Base-by-base conservation (phyloP, 2,888 invertebrate genomes). In the Diploptera punctata region DNA sequence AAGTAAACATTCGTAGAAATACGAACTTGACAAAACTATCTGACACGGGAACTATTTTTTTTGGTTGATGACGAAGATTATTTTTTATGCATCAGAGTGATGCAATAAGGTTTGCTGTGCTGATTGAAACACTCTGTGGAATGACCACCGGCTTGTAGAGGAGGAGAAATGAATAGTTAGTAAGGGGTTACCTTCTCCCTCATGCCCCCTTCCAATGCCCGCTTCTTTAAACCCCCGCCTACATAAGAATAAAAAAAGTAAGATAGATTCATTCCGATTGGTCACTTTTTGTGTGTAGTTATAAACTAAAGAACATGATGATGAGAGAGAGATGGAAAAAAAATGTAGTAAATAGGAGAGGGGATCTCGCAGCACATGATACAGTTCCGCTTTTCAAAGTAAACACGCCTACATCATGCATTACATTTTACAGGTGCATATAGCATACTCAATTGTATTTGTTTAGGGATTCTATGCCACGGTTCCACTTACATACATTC, bases 271-370 rank as follows among this genome's bases (percentile, higher is more conserved):
- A 65, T 26, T 65, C 44, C 29, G 24, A 65, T 65, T 65, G 65
- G 65, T 47, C 65, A 65, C 21, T 65, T 62, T 65, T 65, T 24
- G 18, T 65, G 29, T 16, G 10, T 65, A 26, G 47, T 26, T 47
- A 65, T 21, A 3, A 16, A 61, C 33, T 29, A 9, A n/a, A n/a
- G n/a, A n/a, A n/a, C n/a, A n/a, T n/a, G n/a, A n/a, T n/a, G n/a
- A n/a, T n/a, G n/a, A 24, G 24, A 52, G 10, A 0, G 52, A 19
- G 13, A 24, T 0, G 13, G 24, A 52, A 9, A 47, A 16, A 47
- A 13, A 18, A 47, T n/a, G 38, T 9, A 9, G 38, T n/a, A n/a
- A n/a, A n/a, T 13, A 13, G 38, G 5, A 21, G 26, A 26, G 54
- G 26, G 54, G 4, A 54, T 26, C 26, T 13, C 24, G n/a, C 47